Base-by-base conservation (phyloP, 2,113 vertebrate species). In the Ceuthmochares aereus region DNA sequence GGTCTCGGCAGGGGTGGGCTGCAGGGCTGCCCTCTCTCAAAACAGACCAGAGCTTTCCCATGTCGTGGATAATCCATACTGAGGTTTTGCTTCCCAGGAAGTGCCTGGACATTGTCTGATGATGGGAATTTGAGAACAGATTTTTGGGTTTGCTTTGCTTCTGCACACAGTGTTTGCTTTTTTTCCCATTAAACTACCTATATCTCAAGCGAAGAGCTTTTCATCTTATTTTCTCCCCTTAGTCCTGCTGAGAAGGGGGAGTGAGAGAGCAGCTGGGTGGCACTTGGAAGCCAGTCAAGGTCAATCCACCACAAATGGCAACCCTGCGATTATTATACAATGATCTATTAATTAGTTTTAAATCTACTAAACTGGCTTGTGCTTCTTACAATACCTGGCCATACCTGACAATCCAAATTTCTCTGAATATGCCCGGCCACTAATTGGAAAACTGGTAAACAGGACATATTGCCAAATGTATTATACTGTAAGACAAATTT, bases 11-110 rank as follows among this genome's bases (percentile, higher is more conserved):
- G 55, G 0, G 9, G 40, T 16, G 20, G 9, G 17, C 30, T 55
- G 25, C 34, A 58, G 47, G 13, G 20, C 10, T 37, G 49, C n/a
- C 19, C 15, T 36, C 32, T 52, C 34, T 2, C 60, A 23, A 11
- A 36, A 5, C 7, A 72, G 30, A 29, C 4, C 2, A 7, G 54
- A 13, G 18, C 10, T 62, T 75, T 34, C 40, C 22, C 22, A 9
- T 3, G 14, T 4, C 3, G 2, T 20, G 51, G 30, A 34, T 36
- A 68, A 9, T 26, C 7, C 2, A 0, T 8, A 7, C 14, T 3
- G 23, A 63, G 18, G 5, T 25, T 12, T 21, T 22, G 8, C 40
- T 29, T 42, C n/a, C 51, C 2, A 13, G 45, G 20, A 6, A 78
- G 4, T 2, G 10, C 4, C 36, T 52, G 66, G 34, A n/a, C 32